These are phyloP conservation scores for Agrotis clavis DNA, from an alignment of 2,888 invertebrate species.

Conservation along the genomic window DNA sequence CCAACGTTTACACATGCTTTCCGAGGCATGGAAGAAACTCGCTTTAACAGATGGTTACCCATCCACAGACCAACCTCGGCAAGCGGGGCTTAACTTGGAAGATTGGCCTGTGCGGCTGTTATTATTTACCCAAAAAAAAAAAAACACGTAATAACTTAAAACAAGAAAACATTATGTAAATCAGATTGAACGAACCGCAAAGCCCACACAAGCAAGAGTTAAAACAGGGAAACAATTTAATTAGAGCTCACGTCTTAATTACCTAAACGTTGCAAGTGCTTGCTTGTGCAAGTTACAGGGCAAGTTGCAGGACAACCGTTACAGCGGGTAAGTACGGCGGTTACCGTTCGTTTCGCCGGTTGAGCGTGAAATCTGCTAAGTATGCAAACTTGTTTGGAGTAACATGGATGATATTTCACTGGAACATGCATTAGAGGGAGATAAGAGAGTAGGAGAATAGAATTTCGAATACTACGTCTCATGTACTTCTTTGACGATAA, in stretches of 20 bases:
- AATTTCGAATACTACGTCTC: not conserved
- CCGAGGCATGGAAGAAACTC: no score
- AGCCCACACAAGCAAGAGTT: conserved; percentile 39
- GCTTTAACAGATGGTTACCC: no score
- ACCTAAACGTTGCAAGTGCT: conserved; percentile 51
- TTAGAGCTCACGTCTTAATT: conserved; percentile 53
- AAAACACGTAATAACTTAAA: no score
- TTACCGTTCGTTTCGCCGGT: conserved; percentile 62
- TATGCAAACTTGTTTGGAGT: conserved; percentile 60
- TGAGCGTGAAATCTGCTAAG: conserved; percentile 66
- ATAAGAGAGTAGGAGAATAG: no score
- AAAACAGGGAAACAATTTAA: conserved; percentile 55
- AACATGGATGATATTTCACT: conserved; percentile 16
- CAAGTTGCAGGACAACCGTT: conserved; percentile 48
- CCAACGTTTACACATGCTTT: no score
- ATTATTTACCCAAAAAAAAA: no score
- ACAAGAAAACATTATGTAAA: conserved; percentile 33
- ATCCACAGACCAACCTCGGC: no score
- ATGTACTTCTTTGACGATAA: not conserved
- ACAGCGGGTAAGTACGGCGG: conserved; percentile 46
- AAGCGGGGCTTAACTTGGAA: no score
- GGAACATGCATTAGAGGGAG: not conserved
- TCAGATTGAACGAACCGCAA: conserved; percentile 41
- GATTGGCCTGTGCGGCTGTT: no score
- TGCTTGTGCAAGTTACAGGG: conserved; percentile 42